These are phyloP conservation scores for Brotogeris chrysoptera DNA, from an alignment of 2,797 vertebrate species.

Conservation along the genomic window DNA sequence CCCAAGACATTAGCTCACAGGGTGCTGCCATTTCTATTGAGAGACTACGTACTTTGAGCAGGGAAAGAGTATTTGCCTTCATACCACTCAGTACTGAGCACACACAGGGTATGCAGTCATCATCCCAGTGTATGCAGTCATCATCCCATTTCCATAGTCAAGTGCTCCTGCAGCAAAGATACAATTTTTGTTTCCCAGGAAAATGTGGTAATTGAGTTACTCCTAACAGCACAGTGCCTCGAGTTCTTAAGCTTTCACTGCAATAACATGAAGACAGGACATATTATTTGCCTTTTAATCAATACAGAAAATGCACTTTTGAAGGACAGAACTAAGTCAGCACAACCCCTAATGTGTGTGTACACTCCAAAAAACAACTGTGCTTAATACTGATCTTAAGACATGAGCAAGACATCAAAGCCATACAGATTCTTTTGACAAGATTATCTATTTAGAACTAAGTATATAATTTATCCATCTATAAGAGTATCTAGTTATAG, in stretches of 20 bases:
- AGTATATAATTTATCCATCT: neutral
- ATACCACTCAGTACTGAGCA: neutral
- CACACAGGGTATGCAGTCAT: accelerated
- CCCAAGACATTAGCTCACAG: neutral
- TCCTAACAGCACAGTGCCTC: neutral
- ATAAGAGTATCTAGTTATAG: neutral
- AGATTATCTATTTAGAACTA: neutral
- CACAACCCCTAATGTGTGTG: accelerated
- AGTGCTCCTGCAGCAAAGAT: neutral
- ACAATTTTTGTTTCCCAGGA: neutral
- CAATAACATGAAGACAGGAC: accelerated
- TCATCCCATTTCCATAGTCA: neutral
- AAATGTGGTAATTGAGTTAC: accelerated
- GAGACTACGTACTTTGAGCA: neutral
- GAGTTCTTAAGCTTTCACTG: neutral
- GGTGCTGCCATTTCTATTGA: neutral
- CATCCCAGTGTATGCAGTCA: neutral
- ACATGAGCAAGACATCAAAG: accelerated
- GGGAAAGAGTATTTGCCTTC: accelerated
- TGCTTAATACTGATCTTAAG: neutral
- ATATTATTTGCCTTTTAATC: neutral
- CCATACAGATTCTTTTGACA: neutral
- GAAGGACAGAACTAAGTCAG: neutral
- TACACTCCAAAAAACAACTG: neutral
- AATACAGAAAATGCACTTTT: accelerated